Conservation (phyloP, 1,140 invertebrate genomes). For the Aphelinus certus region DNA sequence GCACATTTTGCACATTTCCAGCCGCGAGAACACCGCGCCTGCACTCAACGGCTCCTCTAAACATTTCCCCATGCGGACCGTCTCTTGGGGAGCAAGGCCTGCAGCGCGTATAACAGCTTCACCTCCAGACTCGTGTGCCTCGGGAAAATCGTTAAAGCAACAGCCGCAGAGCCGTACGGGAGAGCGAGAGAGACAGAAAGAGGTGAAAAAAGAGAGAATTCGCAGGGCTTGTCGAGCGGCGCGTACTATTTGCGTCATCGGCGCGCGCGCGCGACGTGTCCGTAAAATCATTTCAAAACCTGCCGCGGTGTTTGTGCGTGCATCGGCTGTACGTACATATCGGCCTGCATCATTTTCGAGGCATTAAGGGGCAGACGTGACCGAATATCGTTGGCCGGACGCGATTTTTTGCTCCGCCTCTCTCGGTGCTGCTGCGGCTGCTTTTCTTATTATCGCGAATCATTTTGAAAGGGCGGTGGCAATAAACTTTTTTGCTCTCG, state of each 20-base stretch:
- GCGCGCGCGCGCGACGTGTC: neutral
- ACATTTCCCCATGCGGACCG: no score
- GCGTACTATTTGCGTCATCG: slow-evolving; percentile 12
- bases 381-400: neutral
- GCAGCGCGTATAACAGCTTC: neutral
- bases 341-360: slow-evolving; percentile 14
- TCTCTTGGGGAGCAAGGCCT: no score
- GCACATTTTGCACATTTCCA: no score
- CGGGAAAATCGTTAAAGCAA: slow-evolving; percentile 1
- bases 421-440: neutral
- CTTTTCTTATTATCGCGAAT: slow-evolving; percentile 5
- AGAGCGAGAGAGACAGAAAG: no score
- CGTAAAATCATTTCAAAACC: slow-evolving; percentile 29
- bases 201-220: neutral
- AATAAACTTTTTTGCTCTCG: neutral
- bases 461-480: neutral
- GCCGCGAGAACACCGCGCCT: no score
- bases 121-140: neutral
- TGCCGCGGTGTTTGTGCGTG: neutral
- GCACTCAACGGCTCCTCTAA: no score
- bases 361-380: slow-evolving; percentile 15
- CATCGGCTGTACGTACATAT: slow-evolving; percentile 15
- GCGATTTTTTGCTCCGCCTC: no score
- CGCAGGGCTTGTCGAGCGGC: neutral
- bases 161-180: no score